Conservation (phyloP, 2,797 vertebrate genomes). For the Rhinichthys osculus region DNA sequence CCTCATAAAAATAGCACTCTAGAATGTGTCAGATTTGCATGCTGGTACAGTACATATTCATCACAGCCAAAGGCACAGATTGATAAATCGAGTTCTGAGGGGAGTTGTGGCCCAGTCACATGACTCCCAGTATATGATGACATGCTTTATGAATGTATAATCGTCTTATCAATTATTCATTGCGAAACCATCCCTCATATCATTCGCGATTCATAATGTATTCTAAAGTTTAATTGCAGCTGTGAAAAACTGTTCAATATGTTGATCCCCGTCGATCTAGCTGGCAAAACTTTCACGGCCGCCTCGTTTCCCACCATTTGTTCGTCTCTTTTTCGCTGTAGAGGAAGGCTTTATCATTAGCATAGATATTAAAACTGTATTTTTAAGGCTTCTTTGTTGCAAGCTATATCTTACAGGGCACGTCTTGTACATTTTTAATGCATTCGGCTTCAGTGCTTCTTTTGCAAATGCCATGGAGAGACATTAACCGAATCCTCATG, state of each 20-base stretch:
- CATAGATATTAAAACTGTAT: constrained; percentile 63
- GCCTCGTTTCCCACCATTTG: constrained; percentile 29
- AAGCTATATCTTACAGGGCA: constrained; percentile 39
- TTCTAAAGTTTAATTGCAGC: constrained; percentile 54
- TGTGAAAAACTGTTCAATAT: constrained; percentile 56
- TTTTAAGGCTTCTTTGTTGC: constrained; percentile 44
- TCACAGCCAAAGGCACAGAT: constrained; percentile 29
- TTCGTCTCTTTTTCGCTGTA: constrained; percentile 30
- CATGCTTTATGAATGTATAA: constrained; percentile 45
- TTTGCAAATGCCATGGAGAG: constrained; percentile 35
- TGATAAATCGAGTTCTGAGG: constrained; percentile 22
- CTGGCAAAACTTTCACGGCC: constrained; percentile 41
- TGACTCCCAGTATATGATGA: constrained; percentile 32
- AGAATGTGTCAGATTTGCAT: not conserved
- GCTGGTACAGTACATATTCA: constrained; percentile 42
- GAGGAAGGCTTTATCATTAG: constrained; percentile 54
- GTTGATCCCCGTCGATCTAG: constrained; percentile 46
- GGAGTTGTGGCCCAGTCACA: constrained; percentile 19
- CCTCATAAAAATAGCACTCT: constrained; percentile 25
- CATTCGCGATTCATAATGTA: constrained; percentile 49
- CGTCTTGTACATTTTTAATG: constrained; percentile 51
- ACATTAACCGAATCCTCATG: constrained; percentile 37
- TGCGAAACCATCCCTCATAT: constrained; percentile 45
- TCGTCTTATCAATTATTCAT: constrained; percentile 55
- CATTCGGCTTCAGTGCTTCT: constrained; percentile 31